Conservation (phyloP, 2,888 invertebrate species). For the Byasa hedistus region DNA sequence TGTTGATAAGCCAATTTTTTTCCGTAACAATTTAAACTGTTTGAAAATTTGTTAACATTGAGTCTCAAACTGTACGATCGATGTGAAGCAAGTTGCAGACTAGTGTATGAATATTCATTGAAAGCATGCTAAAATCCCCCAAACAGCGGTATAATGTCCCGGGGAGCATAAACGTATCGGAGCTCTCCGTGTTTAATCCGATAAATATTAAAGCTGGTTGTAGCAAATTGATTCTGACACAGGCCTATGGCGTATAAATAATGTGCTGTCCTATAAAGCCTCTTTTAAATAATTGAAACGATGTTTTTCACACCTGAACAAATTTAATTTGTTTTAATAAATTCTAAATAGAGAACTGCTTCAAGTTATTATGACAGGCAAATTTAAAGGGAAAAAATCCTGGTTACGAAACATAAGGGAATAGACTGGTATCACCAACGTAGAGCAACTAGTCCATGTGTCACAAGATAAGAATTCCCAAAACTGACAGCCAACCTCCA, state of each 20-base stretch:
- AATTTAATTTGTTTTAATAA: not conserved
- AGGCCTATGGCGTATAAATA: constrained; percentile 3
- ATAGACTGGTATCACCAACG: too few relatives aligned
- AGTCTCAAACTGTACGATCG: not conserved
- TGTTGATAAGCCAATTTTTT: too few relatives aligned
- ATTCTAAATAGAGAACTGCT: not conserved
- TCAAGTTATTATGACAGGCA: too few relatives aligned
- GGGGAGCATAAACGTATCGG: constrained; percentile 1
- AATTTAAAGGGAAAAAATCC: too few relatives aligned
- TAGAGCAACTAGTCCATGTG: too few relatives aligned
- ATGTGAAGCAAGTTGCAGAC: constrained; percentile 5
- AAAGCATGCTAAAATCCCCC: constrained; percentile 10
- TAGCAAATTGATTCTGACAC: constrained; percentile 13
- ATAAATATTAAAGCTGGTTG: constrained; percentile 19
- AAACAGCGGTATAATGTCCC: constrained; percentile 22
- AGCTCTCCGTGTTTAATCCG: constrained; percentile 17
- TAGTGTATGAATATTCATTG: constrained; percentile 18
- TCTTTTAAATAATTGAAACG: not conserved
- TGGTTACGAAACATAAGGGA: too few relatives aligned
- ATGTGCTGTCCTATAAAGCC: not conserved
- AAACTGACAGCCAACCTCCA: too few relatives aligned
- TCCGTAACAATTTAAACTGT: not conserved
- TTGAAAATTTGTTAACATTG: not conserved
- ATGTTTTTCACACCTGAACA: not conserved
- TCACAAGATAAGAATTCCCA: too few relatives aligned